Conservation (phyloP, 2,113 vertebrate species). For the Menura novaehollandiae region DNA sequence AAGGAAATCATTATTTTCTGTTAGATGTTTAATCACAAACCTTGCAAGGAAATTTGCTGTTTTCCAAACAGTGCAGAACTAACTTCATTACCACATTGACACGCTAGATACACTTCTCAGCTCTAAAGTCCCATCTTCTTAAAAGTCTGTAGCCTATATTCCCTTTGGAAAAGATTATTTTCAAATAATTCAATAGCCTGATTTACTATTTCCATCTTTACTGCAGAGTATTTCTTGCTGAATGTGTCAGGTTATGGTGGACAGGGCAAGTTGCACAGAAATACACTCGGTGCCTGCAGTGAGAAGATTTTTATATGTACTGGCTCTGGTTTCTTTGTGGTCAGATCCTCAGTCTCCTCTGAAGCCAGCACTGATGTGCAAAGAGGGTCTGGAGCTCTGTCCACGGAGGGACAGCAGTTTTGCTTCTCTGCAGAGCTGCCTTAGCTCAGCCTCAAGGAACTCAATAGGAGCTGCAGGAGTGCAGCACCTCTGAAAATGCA, state of each 20-base stretch:
- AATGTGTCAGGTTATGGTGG: background rate
- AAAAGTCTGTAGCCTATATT: background rate
- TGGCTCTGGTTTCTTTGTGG: background rate
- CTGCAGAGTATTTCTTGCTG: background rate
- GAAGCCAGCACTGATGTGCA: background rate
- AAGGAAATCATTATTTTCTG: constrained; percentile 49
- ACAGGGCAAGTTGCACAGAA: background rate
- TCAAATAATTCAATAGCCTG: background rate
- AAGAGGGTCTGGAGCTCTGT: background rate
- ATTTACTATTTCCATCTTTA: background rate
- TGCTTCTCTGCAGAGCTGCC: background rate
- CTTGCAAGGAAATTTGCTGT: constrained; percentile 44
- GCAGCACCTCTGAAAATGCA: background rate
- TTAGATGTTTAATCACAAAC: constrained; percentile 51
- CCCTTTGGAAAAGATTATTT: constrained; percentile 7
- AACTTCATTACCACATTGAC: constrained; percentile 27
- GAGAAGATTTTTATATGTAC: background rate
- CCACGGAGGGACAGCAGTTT: background rate
- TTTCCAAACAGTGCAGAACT: constrained; percentile 56
- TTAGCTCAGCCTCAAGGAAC: background rate
- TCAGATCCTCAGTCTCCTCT: background rate
- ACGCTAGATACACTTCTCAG: background rate
- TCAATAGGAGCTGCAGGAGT: background rate
- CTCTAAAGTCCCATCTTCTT: background rate
- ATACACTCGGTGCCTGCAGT: background rate